Evolutionary conservation across 2,888 invertebrate genomes (phyloP).

Genomic region (Steinernema hermaphroditum): DNA sequence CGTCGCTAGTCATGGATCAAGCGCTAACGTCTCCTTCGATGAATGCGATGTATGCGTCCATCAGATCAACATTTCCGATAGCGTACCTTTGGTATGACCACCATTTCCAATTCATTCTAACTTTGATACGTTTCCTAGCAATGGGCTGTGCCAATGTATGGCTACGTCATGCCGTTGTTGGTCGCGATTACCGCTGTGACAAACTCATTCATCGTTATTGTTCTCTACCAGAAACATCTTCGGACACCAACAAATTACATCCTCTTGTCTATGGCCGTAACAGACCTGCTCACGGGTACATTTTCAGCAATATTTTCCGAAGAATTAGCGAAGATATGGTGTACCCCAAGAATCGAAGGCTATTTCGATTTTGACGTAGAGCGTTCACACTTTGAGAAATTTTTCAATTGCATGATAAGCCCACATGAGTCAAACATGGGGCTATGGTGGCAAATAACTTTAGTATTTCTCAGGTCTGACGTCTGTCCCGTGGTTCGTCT

Average conservation of each 20-base stretch:
- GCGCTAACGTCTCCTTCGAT: slow-evolving; percentile 8
- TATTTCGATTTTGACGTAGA: too few relatives aligned
- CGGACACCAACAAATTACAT: slow-evolving; percentile 61
- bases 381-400: neutral
- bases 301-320: neutral
- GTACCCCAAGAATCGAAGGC: neutral
- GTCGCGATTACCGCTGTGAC: slow-evolving; percentile 49
- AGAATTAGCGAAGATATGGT: neutral
- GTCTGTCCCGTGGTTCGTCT: slow-evolving; percentile 58
- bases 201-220: slow-evolving; percentile 55
- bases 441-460: too few relatives aligned
- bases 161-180: slow-evolving; percentile 53
- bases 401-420: neutral
- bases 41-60: slow-evolving; percentile 32
- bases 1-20: neutral
- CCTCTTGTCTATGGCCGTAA: slow-evolving; percentile 58
- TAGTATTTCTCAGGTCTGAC: slow-evolving; percentile 50
- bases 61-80: slow-evolving; percentile 34
- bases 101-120: neutral
- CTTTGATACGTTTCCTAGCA: slow-evolving; percentile 38
- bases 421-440: neutral
- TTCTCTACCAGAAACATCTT: slow-evolving; percentile 56
- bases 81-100: slow-evolving; percentile 35
- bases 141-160: slow-evolving; percentile 55
- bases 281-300: slow-evolving; percentile 56